These are phyloP conservation scores for Neodon shergylaensis DNA, from an alignment of 2,113 vertebrate genomes.

Conservation along the genomic window DNA sequence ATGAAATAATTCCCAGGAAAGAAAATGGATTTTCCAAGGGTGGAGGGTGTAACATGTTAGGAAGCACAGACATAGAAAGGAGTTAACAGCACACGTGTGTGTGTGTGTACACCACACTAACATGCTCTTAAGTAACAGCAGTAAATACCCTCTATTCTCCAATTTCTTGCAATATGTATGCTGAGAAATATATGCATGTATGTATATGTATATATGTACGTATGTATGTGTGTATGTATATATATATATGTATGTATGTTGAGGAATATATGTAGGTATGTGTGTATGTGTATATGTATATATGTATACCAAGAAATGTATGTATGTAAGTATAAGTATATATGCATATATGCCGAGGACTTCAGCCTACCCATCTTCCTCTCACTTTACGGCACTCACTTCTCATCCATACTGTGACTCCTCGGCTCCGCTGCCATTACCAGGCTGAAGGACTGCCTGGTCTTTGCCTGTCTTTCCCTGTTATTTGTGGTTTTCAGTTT, in stretches of 20 bases:
- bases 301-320: no score
- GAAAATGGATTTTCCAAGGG: background rate
- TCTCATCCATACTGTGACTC: rapidly evolving
- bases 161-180: background rate
- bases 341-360: no score
- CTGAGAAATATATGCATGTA: no score
- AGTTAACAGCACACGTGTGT: background rate
- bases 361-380: background rate
- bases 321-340: no score
- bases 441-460: no score
- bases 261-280: no score
- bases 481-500: background rate
- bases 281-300: no score
- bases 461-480: background rate
- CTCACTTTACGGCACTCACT: rapidly evolving
- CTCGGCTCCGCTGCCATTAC: no score
- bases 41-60: background rate
- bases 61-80: background rate
- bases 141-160: background rate
- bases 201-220: rapidly evolving
- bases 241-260: no score
- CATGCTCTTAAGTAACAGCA: background rate
- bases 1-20: background rate
- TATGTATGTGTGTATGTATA: no score
- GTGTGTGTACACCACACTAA: background rate